A percentile compares a stretch with the other conserved stretches of the same genome.
Evolutionary conservation across 2,797 vertebrate genomes (phyloP).

Genomic region (Periophthalmus magnuspinnatus): DNA sequence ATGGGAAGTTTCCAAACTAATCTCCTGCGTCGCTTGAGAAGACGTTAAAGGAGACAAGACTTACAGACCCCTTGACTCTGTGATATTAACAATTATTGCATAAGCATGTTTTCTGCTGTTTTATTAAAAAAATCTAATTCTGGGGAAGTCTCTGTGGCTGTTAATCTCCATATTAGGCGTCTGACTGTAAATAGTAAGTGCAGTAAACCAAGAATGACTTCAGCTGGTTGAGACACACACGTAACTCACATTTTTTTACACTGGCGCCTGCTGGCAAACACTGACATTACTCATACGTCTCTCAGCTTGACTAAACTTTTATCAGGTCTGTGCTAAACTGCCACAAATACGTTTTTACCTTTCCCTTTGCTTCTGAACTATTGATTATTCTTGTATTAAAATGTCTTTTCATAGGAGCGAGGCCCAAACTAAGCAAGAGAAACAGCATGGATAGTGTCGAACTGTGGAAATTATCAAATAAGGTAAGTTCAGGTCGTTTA

Average conservation of each 20-base stretch:
- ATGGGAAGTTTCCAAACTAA: background rate
- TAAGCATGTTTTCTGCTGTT: background rate
- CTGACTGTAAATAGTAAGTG: background rate
- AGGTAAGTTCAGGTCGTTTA: slow-evolving; percentile 72
- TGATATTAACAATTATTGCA: background rate
- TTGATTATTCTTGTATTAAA: background rate
- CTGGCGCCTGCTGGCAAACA: background rate
- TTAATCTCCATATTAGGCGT: slow-evolving; percentile 28
- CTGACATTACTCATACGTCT: background rate
- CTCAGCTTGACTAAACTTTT: background rate
- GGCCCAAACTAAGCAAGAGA: slow-evolving; percentile 88
- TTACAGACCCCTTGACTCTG: background rate
- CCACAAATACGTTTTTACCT: background rate
- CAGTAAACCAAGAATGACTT: background rate
- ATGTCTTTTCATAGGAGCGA: slow-evolving; percentile 81
- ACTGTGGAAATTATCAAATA: slow-evolving; percentile 87
- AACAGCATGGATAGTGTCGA: slow-evolving; percentile 90
- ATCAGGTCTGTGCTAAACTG: background rate
- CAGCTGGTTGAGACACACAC: slow-evolving; percentile 30
- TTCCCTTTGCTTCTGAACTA: background rate
- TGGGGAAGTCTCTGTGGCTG: background rate
- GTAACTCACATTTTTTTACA: slow-evolving; percentile 6
- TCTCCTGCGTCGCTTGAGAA: background rate
- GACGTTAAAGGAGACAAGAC: background rate
- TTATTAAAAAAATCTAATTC: background rate